These are phyloP conservation scores for Triplophysa rosa DNA, from an alignment of 2,113 vertebrate genomes.

Conservation along the genomic window DNA sequence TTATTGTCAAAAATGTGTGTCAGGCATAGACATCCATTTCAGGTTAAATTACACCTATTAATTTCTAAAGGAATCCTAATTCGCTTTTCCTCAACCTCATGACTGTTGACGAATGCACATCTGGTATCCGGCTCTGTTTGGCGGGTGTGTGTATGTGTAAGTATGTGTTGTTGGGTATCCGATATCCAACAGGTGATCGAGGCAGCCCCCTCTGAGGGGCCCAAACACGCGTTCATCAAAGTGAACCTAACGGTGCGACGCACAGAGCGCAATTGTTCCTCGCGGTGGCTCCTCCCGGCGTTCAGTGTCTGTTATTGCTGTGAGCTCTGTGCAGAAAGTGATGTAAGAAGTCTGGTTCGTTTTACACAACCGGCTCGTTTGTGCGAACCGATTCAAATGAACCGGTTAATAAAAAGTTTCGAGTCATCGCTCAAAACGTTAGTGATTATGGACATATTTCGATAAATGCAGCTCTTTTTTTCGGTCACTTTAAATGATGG, in stretches of 20 bases:
- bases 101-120: slow-evolving; percentile 18
- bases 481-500: neutral
- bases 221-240: slow-evolving; percentile 26
- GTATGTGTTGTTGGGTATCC: neutral
- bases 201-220: slow-evolving; percentile 5
- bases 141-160: neutral
- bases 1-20: neutral
- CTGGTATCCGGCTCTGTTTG: slow-evolving; percentile 23
- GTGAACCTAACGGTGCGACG: slow-evolving; percentile 29
- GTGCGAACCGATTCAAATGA: neutral
- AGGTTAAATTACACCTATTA: neutral
- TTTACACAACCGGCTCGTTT: neutral
- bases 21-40: neutral
- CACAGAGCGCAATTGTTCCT: slow-evolving; percentile 14
- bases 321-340: slow-evolving; percentile 31
- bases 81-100: neutral
- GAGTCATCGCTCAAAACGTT: no score
- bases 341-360: neutral
- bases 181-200: slow-evolving; percentile 46
- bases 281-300: slow-evolving; percentile 63
- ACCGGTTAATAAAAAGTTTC: neutral
- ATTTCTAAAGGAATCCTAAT: slow-evolving; percentile 10
- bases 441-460: neutral
- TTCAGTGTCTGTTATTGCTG: slow-evolving; percentile 59
- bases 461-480: neutral